Evolutionary conservation across 2,113 vertebrate genomes (phyloP).

Genomic region (Zingel zingel): DNA sequence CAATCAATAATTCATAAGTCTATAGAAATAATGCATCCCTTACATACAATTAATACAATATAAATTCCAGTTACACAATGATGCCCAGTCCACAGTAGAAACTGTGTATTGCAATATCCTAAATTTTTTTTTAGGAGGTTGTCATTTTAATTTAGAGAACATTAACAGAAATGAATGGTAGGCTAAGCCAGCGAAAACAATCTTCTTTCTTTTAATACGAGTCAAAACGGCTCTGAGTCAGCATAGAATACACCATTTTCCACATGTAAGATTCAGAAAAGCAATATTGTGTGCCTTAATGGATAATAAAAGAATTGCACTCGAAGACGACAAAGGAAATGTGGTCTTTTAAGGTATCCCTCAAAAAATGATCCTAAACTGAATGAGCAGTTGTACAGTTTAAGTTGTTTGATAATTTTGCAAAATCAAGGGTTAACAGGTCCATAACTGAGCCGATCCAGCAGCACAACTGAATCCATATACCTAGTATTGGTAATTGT

Average conservation of each 20-base stretch:
- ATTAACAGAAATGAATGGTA: conserved; percentile 39
- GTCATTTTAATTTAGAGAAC: conserved; percentile 38
- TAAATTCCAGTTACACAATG: conserved; percentile 20
- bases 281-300: conserved; percentile 11
- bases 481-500: neutral
- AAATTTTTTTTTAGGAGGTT: conserved; percentile 20
- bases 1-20: conserved; percentile 64
- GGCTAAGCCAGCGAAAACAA: conserved; percentile 32
- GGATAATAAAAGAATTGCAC: neutral
- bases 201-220: neutral
- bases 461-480: conserved; percentile 11
- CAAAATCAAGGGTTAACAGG: neutral
- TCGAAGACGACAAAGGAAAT: neutral
- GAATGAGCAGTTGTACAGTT: neutral
- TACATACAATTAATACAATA: conserved; percentile 33
- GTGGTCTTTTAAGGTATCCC: neutral
- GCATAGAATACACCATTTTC: conserved; percentile 14
- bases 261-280: conserved; percentile 17
- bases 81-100: neutral
- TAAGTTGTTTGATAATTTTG: neutral
- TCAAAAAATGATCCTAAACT: neutral
- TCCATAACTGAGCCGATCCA: neutral
- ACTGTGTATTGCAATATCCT: conserved; percentile 8
- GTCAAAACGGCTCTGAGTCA: neutral
- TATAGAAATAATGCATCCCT: conserved; percentile 10